These are phyloP conservation scores for Brachynemurus nebulosus DNA, from an alignment of 2,888 invertebrate species.

Conservation along the genomic window DNA sequence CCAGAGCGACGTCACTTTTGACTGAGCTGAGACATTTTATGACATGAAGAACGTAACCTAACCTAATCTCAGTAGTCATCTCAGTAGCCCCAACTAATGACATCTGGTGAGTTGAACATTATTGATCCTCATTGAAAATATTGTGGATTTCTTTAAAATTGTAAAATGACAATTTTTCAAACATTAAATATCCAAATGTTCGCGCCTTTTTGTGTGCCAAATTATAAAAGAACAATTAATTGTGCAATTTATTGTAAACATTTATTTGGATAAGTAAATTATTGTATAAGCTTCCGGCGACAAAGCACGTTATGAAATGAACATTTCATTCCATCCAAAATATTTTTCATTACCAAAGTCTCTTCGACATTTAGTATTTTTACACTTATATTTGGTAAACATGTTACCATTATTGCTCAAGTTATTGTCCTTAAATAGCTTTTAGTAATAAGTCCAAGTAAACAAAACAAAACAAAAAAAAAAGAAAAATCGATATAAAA, in stretches of 20 bases:
- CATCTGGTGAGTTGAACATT: too few relatives aligned
- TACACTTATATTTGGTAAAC: not conserved
- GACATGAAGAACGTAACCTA: too few relatives aligned
- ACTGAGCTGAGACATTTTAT: too few relatives aligned
- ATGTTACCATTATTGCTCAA: conserved; percentile 1
- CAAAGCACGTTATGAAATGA: not conserved
- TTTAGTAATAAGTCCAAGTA: not conserved
- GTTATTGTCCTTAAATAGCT: conserved; percentile 1
- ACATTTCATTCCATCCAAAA: not conserved
- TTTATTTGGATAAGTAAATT: not conserved
- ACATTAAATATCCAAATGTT: too few relatives aligned
- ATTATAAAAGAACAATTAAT: not conserved
- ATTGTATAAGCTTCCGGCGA: not conserved
- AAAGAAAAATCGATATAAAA: not conserved
- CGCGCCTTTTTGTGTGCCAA: not conserved
- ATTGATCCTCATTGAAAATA: too few relatives aligned
- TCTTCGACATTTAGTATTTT: not conserved
- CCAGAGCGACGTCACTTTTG: too few relatives aligned
- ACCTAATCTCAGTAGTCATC: too few relatives aligned
- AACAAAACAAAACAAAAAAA: not conserved
- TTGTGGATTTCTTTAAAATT: too few relatives aligned
- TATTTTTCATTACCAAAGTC: not conserved
- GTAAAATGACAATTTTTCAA: too few relatives aligned
- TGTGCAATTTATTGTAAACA: not conserved
- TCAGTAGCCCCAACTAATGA: too few relatives aligned